Base-by-base conservation (phyloP, 2,888 invertebrate species). In the Junonia oenone region DNA sequence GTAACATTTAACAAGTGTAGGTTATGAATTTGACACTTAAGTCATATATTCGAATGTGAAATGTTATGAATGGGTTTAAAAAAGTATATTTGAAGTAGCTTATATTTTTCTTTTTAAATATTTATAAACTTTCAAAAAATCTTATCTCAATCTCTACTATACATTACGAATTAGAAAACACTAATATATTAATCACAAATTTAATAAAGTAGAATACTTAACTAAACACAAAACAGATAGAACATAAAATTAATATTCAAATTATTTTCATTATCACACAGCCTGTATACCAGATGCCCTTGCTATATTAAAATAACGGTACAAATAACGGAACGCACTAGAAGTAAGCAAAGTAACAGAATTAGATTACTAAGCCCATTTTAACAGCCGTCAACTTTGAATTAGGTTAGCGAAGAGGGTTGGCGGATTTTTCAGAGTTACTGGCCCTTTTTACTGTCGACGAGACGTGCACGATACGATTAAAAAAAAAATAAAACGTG, bases 361-460 rank as follows among this genome's bases (percentile, higher is more conserved):
- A 65, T 64, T 63, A 56, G 40, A 58, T 62, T 62, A 63, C 58
- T 46, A 47, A 55, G 60, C 60, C 58, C 63, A 59, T 55, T 58
- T 61, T 57, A 62, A 56, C 54, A 60, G 59, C 63, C 56, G 63
- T 62, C 65, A 61, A 62, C 62, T 56, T 51, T 55, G 54, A 66
- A 65, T 64, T 62, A 57, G 61, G 61, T 63, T 65, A 63, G 38
- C 51, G 50, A 45, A 50, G 40, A 56, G 49, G 61, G 51, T 47
- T 31, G 50, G 14, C 45, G 50, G 45, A 61, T 63, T 64, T 64
- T 64, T 61, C 55, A 31, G 22, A 50, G 33, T 48, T 59, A 57
- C 52, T 40, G 27, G 13, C 38, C 60, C 47, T 58, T 11, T 57
- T 48, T 55, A 27, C 51, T 40, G 26, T 9, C 29, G 17, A 31